These are phyloP conservation scores for Hypomesus transpacificus DNA, from an alignment of 2,113 vertebrate species.

Conservation along the genomic window DNA sequence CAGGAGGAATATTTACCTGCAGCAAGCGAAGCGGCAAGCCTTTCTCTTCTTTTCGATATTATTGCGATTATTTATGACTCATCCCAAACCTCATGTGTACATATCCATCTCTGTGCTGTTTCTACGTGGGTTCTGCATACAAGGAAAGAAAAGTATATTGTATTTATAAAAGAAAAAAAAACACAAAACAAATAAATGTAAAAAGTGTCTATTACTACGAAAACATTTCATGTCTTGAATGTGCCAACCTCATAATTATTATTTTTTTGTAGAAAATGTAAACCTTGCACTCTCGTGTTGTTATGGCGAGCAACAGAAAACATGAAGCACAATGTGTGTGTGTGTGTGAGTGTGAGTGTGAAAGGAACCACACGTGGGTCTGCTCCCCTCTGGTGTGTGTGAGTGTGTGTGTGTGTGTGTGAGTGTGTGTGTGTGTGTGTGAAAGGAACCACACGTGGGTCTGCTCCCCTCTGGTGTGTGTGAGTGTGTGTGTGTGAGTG, in stretches of 20 bases:
- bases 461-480: no score
- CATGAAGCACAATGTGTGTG: constrained; percentile 76
- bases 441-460: no score
- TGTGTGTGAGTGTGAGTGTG: constrained; percentile 29
- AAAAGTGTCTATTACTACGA: constrained; percentile 61
- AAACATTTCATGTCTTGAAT: constrained; percentile 73
- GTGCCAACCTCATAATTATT: constrained; percentile 73
- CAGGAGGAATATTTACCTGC: constrained; percentile 35
- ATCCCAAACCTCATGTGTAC: constrained; percentile 63
- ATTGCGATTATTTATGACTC: constrained; percentile 71
- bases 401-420: no score
- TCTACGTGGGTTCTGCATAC: constrained; percentile 67
- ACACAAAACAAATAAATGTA: constrained; percentile 40
- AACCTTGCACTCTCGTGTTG: constrained; percentile 74
- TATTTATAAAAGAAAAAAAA: constrained; percentile 75
- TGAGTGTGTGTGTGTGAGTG: no score
- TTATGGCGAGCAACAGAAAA: constrained; percentile 69
- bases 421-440: no score
- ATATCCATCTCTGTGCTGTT: constrained; percentile 73
- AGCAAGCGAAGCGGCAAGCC: constrained; percentile 57
- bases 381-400: no score
- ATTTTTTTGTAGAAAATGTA: constrained; percentile 67
- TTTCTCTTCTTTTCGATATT: constrained; percentile 52
- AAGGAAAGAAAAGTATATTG: constrained; percentile 73
- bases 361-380: no score